Base-by-base conservation (phyloP, 2,113 vertebrate species). In the Chloebia gouldiae region DNA sequence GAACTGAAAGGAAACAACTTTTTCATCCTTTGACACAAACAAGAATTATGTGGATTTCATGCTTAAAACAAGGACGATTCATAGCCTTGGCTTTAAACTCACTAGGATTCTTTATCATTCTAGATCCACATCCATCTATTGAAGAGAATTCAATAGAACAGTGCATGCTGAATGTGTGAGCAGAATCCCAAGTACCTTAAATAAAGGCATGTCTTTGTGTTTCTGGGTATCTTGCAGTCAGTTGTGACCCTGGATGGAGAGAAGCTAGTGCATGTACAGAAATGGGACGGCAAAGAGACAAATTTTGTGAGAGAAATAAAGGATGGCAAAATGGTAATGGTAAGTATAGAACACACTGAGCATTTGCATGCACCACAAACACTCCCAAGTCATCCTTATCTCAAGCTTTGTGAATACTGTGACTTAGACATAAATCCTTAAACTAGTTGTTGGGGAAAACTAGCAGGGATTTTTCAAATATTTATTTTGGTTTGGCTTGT, bases 281-380 rank as follows among this genome's bases (percentile, higher is more conserved):
- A 98, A 96, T 99, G 99, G 99, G 99, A 99, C 3, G 98, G 98
- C 94, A 99, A 99, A 93, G 98, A 99, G 96, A 99, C 98, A 91
- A 99, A 97, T 77, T 98, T 99, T 77, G 98, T 99, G 94, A 97
- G 99, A 96, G 99, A 99, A 97, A 98, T 99, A 90, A 99, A 99
- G 92, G 99, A 99, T 18, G 99, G 97, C 64, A 99, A 99, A 97
- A 94, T 99, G 98, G 86, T 99, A 80, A 98, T 99, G 98, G 99
- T 99, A 94, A 98, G 98, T 97, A 81, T 53, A 40, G 54, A 73
- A 37, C 53, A 85, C 39, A 9, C 50, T 77, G 77, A 73, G 16
- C 13, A 7, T 30, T 63, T 4, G 1, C 3, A 10, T 33, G 15
- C 4, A 42, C 27, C 0, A 0, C 24, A 61, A 90, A 64, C 15